Evolutionary conservation across 2,113 vertebrate species (phyloP), one percentile per base, ranked within the genome.

Genomic region (Silurus meridionalis): DNA sequence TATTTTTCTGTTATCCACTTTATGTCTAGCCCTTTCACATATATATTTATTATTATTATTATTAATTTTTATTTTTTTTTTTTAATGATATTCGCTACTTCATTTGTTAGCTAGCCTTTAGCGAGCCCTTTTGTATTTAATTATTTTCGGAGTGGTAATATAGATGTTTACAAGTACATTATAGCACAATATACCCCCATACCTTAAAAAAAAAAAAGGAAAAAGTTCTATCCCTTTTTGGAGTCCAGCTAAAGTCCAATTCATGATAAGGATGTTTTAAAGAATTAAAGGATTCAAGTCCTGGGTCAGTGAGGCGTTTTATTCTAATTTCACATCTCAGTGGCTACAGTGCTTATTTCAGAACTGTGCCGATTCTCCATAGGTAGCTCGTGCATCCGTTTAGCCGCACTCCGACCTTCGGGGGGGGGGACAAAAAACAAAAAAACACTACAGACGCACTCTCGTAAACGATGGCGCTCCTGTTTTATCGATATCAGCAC

Each of bases 271-370:
- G 17, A 60, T 46, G 83, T 72, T 74, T 57, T n/a, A 74, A 74
- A 60, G 69, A 60, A 74, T 57, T 37, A 74, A 60, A 46, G n/a
- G 64, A 83, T 23, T 72, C 52, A 58, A 37, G 55, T 72, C 37
- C 55, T 50, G 37, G 17, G n/a, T 37, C 63, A 83, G 14, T 19
- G 50, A 50, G 50, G 81, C 63, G n/a, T 83, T 60, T 74, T 71
- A 72, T 60, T 84, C 67, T 84, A 84, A 84, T 84, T 84, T 74
- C 83, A 84, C 83, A 75, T 84, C 69, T 84, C 67, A 19, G 67
- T 60, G 69, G n/a, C n/a, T 83, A 28, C 50, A 28, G 23, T 46
- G 57, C 78, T 80, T 80, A 61, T 61, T 61, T 61, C 57, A 53
- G 64, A 83, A 67, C n/a, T 64, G 37, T 7, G 23, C 58, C 14